Evolutionary conservation across 1,140 invertebrate species (phyloP), one percentile per base, ranked within the genome.

Genomic region (Aleiodes sp.): DNA sequence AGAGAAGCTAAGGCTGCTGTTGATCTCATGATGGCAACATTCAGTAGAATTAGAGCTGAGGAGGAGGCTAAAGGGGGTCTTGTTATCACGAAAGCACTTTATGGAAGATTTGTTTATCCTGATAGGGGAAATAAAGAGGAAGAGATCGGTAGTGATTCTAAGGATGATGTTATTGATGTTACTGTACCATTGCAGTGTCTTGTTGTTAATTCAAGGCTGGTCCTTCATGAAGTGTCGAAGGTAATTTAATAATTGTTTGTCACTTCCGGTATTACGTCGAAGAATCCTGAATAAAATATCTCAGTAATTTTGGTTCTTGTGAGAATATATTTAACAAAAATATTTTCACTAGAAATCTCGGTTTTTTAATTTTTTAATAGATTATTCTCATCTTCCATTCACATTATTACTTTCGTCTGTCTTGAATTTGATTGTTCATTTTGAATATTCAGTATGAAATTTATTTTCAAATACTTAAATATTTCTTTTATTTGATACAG

Each of bases 151-250:
- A 76, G 75, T 61, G 82, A 72, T 72, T 37, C 78, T 70, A 71
- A 84, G 76, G 76, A 82, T 9, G 92, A 95, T 77, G 88, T 94
- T 8, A 93, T 98, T 63, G 95, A 98, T 84, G 97, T 99, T 2
- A 97, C 94, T 2, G 90, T 98, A 74, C 95, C 96, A 1, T 78
- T 99, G 14, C 98, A 99, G 82, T 96, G 96, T 79, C 89, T 98
- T 71, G 94, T 98, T 19, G 96, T 94, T 79, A 94, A 98, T 80
- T 95, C 95, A 2, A 93, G 92, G 81, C 86, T 99, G 9, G 89
- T 94, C 46, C 86, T 99, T 26, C 92, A 96, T 70, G 92, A 94
- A 74, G 89, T 92, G 14, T 92, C 93, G 24, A 98, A 98, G 90
- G 96, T 98, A 85, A 77, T 73, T 79, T 64, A 33, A 60, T 57